Evolutionary conservation across 2,888 invertebrate species (phyloP), one percentile per base, ranked within the genome.

Genomic region (Sesia bembeciformis): DNA sequence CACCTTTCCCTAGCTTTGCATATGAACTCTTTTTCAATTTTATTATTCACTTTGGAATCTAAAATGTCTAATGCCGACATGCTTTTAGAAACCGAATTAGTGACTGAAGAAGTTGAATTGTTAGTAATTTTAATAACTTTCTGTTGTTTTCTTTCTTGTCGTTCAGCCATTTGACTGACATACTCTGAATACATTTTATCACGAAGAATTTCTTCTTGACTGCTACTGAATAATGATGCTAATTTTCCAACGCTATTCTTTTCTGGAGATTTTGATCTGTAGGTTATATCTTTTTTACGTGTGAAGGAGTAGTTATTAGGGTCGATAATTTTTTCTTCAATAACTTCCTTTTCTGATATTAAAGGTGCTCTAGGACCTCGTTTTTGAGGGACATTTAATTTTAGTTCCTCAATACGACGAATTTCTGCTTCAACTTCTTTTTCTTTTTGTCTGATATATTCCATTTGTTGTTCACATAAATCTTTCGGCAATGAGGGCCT

Each of bases 151-250:
- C 96, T 90, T 69, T 96, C 94, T 66, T 94, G 93, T 6, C 95
- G 91, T 73, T 94, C 94, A 4, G 94, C 92, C 67, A 96, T 93
- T 81, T 96, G 94, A 69, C 91, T 90, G 72, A 95, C 91, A 83
- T 96, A 96, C 76, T 96, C 96, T 64, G 94, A 91, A 80, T 95
- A 96, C 96, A 96, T 96, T 79, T 93, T 93, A 62, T 94, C 93
- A 4, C 96, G 92, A 65, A 94, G 92, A 49, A 92, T 87, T 76
- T 96, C 95, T 59, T 92, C 92, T 74, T 95, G 94, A 52, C 93
- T 93, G 5, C 93, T 91, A 5, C 90, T 90, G 49, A 92, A 84
- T 56, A 78, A 63, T 50, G 81, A 76, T 39, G 78, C 76, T 39
- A 83, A 57, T 63, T 79, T 84, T 51, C 68, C 66, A 57, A 66